Evolutionary conservation across 2,888 invertebrate genomes (phyloP).

Genomic region (Drosophila planitibia): DNA sequence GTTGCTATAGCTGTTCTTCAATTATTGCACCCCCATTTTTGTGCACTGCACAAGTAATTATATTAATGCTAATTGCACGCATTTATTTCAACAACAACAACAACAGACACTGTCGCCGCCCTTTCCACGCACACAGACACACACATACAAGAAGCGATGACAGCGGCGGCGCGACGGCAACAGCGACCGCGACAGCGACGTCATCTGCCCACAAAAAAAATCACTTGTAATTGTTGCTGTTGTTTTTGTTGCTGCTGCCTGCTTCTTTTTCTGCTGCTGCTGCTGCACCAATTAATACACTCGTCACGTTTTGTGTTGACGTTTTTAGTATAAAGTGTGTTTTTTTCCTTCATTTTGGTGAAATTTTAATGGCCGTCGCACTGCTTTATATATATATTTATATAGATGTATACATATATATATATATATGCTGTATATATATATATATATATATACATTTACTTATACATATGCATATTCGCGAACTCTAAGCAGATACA

Average conservation of each 20-base stretch:
- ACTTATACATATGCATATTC: conserved; percentile 1
- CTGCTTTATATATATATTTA: conserved; percentile 4
- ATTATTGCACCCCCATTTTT: conserved; percentile 62
- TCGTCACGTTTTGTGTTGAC: conserved; percentile 67
- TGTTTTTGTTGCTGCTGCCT: conserved; percentile 41
- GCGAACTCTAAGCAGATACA: conserved; percentile 14
- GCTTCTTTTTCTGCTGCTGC: conserved; percentile 33
- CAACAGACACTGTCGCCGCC: conserved; percentile 38
- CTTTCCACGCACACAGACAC: conserved; percentile 33
- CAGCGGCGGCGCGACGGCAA: conserved; percentile 49
- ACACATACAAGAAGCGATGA: conserved; percentile 34
- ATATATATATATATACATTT: background rate
- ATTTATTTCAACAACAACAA: conserved; percentile 52
- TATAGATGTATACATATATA: background rate
- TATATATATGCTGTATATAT: background rate
- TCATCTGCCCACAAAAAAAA: conserved; percentile 48
- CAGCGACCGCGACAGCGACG: conserved; percentile 31
- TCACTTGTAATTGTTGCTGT: conserved; percentile 65
- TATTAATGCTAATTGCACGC: conserved; percentile 76
- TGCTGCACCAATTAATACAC: conserved; percentile 72
- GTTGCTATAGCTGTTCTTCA: conserved; percentile 46
- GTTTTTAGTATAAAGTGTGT: conserved; percentile 39
- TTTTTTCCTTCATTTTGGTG: conserved; percentile 43
- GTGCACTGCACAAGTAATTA: conserved; percentile 53
- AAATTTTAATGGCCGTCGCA: conserved; percentile 56